These are phyloP conservation scores for Formica selysi DNA, from an alignment of 1,140 invertebrate genomes.

Conservation along the genomic window DNA sequence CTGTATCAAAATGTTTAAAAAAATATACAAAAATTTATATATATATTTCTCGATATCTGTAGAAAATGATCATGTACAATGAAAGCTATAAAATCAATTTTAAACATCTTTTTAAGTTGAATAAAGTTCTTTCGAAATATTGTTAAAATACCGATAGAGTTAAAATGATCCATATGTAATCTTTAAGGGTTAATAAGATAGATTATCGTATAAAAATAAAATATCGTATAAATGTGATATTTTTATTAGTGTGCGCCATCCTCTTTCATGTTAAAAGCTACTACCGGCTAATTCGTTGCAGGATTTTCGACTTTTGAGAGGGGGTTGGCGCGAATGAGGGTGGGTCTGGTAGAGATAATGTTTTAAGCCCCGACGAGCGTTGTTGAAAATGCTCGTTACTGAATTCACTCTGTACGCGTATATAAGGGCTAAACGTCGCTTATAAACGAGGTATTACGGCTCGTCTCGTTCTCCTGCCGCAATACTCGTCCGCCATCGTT, in stretches of 20 bases:
- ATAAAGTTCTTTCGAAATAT: too few relatives aligned
- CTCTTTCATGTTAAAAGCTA: conserved; percentile 41
- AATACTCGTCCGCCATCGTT: conserved; percentile 46
- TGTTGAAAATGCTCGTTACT: conserved; percentile 66
- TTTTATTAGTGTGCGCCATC: background rate
- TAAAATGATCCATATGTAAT: too few relatives aligned
- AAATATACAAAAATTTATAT: too few relatives aligned
- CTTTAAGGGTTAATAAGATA: background rate
- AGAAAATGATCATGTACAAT: too few relatives aligned
- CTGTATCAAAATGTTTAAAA: too few relatives aligned
- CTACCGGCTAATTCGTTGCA: conserved; percentile 26
- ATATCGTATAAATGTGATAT: conserved; percentile 7
- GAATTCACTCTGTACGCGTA: conserved; percentile 54
- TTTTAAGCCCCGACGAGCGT: conserved; percentile 47
- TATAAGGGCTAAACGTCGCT: conserved; percentile 49
- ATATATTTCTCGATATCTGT: too few relatives aligned
- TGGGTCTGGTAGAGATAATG: conserved; percentile 41
- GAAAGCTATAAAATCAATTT: too few relatives aligned
- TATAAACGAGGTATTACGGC: conserved; percentile 66
- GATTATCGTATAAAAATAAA: background rate
- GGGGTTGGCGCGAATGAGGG: conserved; percentile 14
- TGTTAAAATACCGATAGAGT: too few relatives aligned
- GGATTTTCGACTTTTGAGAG: conserved; percentile 56
- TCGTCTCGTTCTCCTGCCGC: background rate
- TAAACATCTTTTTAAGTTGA: too few relatives aligned